Percentiles rank a stretch among this genome's conserved stretches.
Evolutionary conservation across 2,797 vertebrate genomes (phyloP).

Genomic region (Apogon hyalosoma): DNA sequence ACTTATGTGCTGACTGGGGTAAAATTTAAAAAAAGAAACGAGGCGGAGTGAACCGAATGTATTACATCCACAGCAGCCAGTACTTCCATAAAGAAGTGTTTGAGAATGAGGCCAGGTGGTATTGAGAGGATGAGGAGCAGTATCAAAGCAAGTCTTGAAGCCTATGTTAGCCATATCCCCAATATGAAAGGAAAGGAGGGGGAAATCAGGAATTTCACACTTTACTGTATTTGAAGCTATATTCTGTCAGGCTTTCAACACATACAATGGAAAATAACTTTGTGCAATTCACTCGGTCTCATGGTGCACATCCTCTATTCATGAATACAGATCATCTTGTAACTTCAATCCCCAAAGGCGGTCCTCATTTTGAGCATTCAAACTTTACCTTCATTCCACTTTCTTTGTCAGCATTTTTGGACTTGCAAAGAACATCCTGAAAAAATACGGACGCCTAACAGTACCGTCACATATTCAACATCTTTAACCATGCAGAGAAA

Average conservation of each 20-base stretch:
- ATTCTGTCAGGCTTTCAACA: slow-evolving; percentile 13
- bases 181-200: background rate
- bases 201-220: background rate
- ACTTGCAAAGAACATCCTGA: too few relatives aligned
- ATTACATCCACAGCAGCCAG: slow-evolving; percentile 4
- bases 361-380: background rate
- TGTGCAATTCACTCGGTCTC: slow-evolving; percentile 9
- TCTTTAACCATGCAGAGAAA: slow-evolving; percentile 10
- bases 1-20: slow-evolving; percentile 25
- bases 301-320: background rate
- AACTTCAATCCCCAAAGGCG: slow-evolving; percentile 10
- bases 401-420: slow-evolving; percentile 17
- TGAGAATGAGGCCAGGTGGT: slow-evolving; percentile 28
- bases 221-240: slow-evolving; percentile 12
- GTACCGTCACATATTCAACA: background rate
- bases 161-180: background rate
- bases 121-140: background rate
- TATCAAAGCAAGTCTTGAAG: slow-evolving; percentile 28
- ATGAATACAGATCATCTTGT: slow-evolving; percentile 8
- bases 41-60: slow-evolving; percentile 3
- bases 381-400: slow-evolving; percentile 4
- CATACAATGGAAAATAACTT: slow-evolving; percentile 5
- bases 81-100: slow-evolving; percentile 4
- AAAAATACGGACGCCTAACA: background rate
- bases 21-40: slow-evolving; percentile 10